phyloP scores from a whole-genome alignment of 2,113 vertebrate species.

The Gracilinanus agilis region DNA sequence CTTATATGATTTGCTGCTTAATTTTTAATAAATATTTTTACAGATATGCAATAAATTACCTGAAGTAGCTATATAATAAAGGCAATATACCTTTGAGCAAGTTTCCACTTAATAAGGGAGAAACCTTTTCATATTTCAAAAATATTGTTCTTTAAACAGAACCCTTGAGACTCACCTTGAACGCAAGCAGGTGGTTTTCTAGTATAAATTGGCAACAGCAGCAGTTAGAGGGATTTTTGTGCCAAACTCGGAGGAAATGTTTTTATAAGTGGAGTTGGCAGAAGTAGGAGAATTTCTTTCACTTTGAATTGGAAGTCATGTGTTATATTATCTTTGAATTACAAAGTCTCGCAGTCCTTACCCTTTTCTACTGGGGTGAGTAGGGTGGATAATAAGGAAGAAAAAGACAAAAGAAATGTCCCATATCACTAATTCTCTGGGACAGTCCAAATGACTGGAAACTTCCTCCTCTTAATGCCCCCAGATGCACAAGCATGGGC shows the following conservation, averaged over 20 bases:
- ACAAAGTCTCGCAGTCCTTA: not conserved
- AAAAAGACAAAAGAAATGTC: not conserved
- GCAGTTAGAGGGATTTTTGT: constrained; percentile 19
- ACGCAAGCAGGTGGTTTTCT: constrained; percentile 58
- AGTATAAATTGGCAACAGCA: constrained; percentile 24
- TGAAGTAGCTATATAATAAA: constrained; percentile 4
- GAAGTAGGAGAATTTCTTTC: not conserved
- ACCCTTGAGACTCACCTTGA: constrained; percentile 45
- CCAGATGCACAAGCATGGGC: not conserved
- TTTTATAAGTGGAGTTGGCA: not conserved
- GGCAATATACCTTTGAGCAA: constrained; percentile 20
- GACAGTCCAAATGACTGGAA: not conserved
- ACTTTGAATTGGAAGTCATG: not conserved
- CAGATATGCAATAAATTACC: constrained; percentile 36
- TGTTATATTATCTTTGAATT: constrained; percentile 24
- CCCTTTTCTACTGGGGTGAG: not conserved
- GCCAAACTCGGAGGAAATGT: not conserved
- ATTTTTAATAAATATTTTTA: constrained; percentile 28
- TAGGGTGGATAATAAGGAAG: not conserved
- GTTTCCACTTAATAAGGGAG: constrained; percentile 52
- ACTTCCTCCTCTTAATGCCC: not conserved
- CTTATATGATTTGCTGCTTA: not conserved
- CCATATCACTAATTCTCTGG: not conserved
- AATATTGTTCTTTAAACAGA: constrained; percentile 22
- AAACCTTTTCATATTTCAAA: constrained; percentile 54